Base-by-base conservation (phyloP, 2,888 invertebrate genomes). In the Cephus spinipes region DNA sequence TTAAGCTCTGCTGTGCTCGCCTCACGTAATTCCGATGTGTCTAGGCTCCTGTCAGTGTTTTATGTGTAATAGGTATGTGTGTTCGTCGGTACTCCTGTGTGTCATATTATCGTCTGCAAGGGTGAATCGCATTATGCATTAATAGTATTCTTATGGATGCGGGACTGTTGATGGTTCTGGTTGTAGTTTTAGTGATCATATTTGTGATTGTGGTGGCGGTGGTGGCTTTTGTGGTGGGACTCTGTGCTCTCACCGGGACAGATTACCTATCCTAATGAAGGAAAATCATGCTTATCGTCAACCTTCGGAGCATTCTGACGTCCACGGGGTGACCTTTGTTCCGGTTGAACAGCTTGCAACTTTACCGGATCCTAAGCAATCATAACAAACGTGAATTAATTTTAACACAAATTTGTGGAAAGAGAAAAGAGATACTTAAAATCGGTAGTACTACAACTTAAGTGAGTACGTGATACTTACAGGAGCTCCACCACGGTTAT, bases 281-380 rank as follows among this genome's bases (percentile, higher is more conserved):
- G 98, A 93, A 98, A 98, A 93, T 98, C 98, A 92, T 96, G 96
- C 94, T 97, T 98, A 93, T 98, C 98, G 92, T 98, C 98, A 84
- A 98, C 97, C 92, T 98, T 97, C 32, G 98, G 97, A 85, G 96
- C 95, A 81, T 93, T 91, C 79, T 91, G 91, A 85, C 91, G 91
- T 79, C 90, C 89, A 76, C 91, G 90, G 30, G 91, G 91, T 73
- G 91, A 90, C 83, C 89, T 90, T 77, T 91, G 91, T 80, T 91
- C 91, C 31, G 83, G 78, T 74, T 86, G 85, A 23, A 55, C 55
- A 55, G 55, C 9, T 9, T 55, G 55, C 23, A 23, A 23, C 23
- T 55, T 55, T 2, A 55, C 55, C 9, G 55, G 9, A 23, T 55
- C 55, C 55, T 55, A 55, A 55, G 55, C 2, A 55, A 55, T 23